phyloP scores from a whole-genome alignment of 2,113 vertebrate genomes.

The Mixornis gularis region DNA sequence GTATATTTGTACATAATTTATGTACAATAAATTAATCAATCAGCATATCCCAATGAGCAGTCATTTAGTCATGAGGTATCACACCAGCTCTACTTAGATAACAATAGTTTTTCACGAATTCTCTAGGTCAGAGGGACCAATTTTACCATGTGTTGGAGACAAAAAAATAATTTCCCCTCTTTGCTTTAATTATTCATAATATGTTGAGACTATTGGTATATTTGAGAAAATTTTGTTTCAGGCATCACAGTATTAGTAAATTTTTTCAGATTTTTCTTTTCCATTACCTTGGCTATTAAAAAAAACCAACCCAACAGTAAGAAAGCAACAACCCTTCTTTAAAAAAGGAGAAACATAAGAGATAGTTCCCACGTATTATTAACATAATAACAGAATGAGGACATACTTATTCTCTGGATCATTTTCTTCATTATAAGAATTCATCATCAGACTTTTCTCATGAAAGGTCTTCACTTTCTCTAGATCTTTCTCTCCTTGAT shows the following conservation, averaged over 20 bases:
- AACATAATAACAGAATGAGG: neutral
- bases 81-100: neutral
- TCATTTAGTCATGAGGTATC: neutral
- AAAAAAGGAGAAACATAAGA: neutral
- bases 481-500: conserved; percentile 69
- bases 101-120: neutral
- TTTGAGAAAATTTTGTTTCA: neutral
- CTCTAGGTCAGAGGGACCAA: neutral
- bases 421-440: conserved; percentile 60
- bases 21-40: neutral
- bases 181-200: neutral
- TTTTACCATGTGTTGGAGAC: neutral
- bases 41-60: neutral
- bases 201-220: neutral
- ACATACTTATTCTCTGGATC: conserved; percentile 49
- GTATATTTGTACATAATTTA: neutral
- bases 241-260: neutral
- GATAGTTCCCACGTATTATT: neutral
- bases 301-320: neutral
- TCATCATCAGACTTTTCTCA: conserved; percentile 65
- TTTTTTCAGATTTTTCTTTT: neutral
- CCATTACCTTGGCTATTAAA: neutral
- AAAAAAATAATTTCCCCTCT: neutral
- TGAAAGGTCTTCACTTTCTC: conserved; percentile 68
- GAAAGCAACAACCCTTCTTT: neutral